These are phyloP conservation scores for Mustela lutreola DNA, from an alignment of 2,113 vertebrate genomes.

Conservation along the genomic window DNA sequence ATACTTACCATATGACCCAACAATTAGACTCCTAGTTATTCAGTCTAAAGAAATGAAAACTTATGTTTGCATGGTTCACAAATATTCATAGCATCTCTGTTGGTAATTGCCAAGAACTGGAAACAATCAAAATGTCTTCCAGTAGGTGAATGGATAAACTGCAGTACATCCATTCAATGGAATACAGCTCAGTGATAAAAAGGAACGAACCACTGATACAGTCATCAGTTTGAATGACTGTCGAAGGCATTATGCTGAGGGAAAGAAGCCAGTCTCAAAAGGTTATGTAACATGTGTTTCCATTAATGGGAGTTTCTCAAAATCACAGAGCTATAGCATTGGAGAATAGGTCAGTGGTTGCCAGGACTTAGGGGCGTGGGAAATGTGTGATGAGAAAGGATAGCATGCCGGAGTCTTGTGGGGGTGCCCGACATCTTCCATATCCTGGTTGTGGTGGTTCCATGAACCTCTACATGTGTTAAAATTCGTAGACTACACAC, in stretches of 20 bases:
- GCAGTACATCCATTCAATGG: not conserved
- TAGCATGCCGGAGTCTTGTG: not conserved
- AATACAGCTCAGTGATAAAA: not conserved
- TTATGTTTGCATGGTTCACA: not conserved
- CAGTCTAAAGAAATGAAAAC: slow-evolving; percentile 3
- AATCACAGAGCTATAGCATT: not conserved
- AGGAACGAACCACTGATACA: not conserved
- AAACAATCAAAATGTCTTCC: not conserved
- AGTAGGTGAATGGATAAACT: not conserved
- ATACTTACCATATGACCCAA: not conserved
- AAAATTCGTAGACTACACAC: not conserved
- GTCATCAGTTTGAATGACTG: not conserved
- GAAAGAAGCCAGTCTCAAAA: not conserved
- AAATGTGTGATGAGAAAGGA: not conserved
- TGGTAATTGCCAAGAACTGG: not conserved
- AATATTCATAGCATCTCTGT: not conserved
- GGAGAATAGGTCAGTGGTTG: not conserved
- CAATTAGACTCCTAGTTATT: not conserved
- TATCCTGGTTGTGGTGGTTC: not conserved
- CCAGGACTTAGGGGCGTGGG: not conserved
- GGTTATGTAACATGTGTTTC: not conserved
- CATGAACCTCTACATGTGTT: not conserved
- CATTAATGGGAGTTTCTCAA: not conserved
- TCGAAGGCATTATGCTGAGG: not conserved
- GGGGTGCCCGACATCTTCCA: not conserved